Base-by-base conservation (phyloP, 2,797 vertebrate genomes). In the Neomorphus geoffroyi region DNA sequence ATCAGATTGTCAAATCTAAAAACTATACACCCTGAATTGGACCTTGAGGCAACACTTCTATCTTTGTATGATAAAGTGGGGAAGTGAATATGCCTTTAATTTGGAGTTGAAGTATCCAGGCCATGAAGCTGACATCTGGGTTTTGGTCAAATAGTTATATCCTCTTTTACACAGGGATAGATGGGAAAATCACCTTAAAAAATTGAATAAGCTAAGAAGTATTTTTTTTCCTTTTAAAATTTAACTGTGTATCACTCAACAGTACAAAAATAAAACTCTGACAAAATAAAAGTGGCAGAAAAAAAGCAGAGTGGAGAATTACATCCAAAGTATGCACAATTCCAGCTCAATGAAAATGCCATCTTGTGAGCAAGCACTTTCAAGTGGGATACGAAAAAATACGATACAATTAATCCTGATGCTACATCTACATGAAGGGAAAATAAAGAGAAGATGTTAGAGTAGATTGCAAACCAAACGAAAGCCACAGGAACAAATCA, bases 11-110 rank as follows among this genome's bases (percentile, higher is more conserved):
- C 1, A 5, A 88, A 57, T 43, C 35, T 79, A 35, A 77, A 84
- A 58, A 6, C 8, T 72, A 10, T 19, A 13, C 30, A 53, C 9
- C 7, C 71, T 80, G 94, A 96, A 94, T 96, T 94, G 95, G 57
- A 66, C 95, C 92, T 64, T 45, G 48, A 91, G 39, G 51, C 30
- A 78, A 92, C 46, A 43, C n/a, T 85, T 87, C 50, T 30, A 13
- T 53, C 21, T 9, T 67, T 80, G 37, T 86, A 79, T 45, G 43
- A 54, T 51, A 73, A 94, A 79, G 45, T 6, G 60, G 45, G 56
- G 48, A 77, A 78, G 46, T 45, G 22, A 96, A 80, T 79, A 54
- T 14, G 46, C 12, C 46, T 93, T 28, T 80, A 58, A 22, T 72
- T 72, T 80, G 24, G 65, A 94, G 37, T 61, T 9, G 24, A 95